A percentile compares a stretch with the other conserved stretches of the same genome.
These are phyloP conservation scores for Dryomyza anilis DNA, from an alignment of 2,888 invertebrate genomes.

Conservation along the genomic window DNA sequence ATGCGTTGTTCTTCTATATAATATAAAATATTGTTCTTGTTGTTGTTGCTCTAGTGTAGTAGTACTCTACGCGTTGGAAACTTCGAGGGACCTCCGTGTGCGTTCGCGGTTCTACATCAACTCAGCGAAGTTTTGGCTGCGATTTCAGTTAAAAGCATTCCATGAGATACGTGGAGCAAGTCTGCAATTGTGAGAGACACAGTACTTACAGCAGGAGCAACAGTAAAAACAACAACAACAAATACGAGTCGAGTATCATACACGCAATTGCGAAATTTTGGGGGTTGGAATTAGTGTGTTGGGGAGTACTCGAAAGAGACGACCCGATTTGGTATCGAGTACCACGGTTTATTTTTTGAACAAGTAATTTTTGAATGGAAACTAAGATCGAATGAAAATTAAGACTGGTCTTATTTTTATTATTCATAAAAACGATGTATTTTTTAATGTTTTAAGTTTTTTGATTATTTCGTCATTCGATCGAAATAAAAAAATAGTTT, in stretches of 20 bases:
- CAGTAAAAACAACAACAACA: neutral
- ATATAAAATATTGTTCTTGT: conserved; percentile 7
- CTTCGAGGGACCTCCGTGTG: conserved; percentile 41
- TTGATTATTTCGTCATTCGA: too few species aligned
- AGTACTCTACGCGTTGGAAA: conserved; percentile 19
- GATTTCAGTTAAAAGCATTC: conserved; percentile 27
- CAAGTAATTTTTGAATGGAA: too few species aligned
- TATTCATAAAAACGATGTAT: too few species aligned
- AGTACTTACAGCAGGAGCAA: neutral
- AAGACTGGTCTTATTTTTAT: too few species aligned
- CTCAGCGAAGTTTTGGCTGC: conserved; percentile 40
- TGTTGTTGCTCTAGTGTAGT: conserved; percentile 6
- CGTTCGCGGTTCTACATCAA: conserved; percentile 47
- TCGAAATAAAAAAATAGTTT: too few species aligned
- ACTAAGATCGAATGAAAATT: too few species aligned
- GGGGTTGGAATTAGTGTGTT: conserved; percentile 7
- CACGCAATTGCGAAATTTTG: neutral
- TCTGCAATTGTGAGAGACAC: conserved; percentile 29
- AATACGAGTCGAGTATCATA: neutral
- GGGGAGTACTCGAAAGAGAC: too few species aligned
- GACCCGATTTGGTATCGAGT: too few species aligned
- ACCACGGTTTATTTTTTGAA: too few species aligned
- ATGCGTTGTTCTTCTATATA: conserved; percentile 7
- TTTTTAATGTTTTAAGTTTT: too few species aligned
- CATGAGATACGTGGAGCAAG: conserved; percentile 9